phyloP scores from a whole-genome alignment of 2,888 invertebrate genomes.

The Eucera pruinosa region DNA sequence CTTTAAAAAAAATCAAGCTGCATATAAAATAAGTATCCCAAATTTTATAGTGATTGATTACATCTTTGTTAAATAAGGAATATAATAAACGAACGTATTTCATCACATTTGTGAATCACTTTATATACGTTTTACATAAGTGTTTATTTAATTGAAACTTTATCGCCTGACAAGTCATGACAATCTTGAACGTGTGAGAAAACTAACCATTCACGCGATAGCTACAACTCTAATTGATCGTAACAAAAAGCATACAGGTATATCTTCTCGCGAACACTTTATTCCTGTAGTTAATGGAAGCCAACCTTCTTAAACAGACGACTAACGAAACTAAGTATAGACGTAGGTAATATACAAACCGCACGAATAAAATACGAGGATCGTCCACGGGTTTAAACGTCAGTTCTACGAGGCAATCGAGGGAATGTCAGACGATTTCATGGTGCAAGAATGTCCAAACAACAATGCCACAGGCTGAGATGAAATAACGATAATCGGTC shows the following conservation, averaged over 20 bases:
- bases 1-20: too few species aligned
- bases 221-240: constrained; percentile 6
- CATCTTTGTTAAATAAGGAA: too few species aligned
- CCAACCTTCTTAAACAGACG: neutral
- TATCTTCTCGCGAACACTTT: neutral
- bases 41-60: too few species aligned
- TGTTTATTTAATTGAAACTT: too few species aligned
- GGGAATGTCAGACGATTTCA: neutral
- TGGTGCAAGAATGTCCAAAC: constrained; percentile 18
- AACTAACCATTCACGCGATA: too few species aligned
- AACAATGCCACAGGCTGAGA: constrained; percentile 24
- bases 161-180: too few species aligned
- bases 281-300: neutral
- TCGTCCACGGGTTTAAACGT: neutral
- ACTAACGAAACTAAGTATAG: neutral
- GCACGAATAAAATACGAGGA: neutral
- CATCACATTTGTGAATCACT: too few species aligned
- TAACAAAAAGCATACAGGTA: constrained; percentile 1
- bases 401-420: neutral
- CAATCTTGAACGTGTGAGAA: neutral
- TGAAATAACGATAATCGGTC: constrained; percentile 34
- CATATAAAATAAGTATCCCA: too few species aligned
- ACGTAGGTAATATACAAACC: neutral
- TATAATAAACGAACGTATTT: too few species aligned
- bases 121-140: too few species aligned